Conservation (phyloP, 2,888 invertebrate genomes). For the Drosophila basisetae region DNA sequence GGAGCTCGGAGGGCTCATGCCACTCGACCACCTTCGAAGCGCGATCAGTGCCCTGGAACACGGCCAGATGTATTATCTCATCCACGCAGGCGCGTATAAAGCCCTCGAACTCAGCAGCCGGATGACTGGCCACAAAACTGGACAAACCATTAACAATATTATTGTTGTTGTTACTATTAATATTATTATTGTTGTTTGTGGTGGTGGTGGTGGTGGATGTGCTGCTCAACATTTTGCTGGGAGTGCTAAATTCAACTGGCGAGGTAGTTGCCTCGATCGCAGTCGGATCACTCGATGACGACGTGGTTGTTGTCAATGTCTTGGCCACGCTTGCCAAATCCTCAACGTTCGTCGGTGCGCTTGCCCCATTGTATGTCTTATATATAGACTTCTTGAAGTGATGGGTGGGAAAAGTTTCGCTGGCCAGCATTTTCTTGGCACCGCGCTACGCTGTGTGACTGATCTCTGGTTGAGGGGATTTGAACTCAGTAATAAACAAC, state of each 20-base stretch:
- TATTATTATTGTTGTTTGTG: conserved; percentile 13
- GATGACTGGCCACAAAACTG: conserved; percentile 86
- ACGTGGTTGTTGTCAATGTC: conserved; percentile 58
- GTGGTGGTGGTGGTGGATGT: conserved; percentile 12
- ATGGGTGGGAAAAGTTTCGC: conserved; percentile 75
- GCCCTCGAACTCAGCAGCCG: conserved; percentile 88
- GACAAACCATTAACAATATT: conserved; percentile 37
- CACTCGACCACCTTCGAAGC: conserved; percentile 92
- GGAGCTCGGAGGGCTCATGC: conserved; percentile 90
- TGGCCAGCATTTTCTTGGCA: conserved; percentile 81
- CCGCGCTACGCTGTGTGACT: conserved; percentile 14
- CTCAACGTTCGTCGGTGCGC: conserved; percentile 44
- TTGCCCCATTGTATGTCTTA: conserved; percentile 72
- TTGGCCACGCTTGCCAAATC: conserved; percentile 67
- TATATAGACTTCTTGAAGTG: conserved; percentile 81
- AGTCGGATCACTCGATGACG: conserved; percentile 62
- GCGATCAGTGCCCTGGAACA: conserved; percentile 91
- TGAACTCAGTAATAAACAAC: conserved; percentile 12
- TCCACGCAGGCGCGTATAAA: conserved; percentile 91
- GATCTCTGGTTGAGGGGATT: conserved; percentile 16
- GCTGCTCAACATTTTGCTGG: conserved; percentile 57
- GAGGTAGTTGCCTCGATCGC: conserved; percentile 24
- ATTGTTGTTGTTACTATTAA: conserved; percentile 28
- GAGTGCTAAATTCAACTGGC: conserved; percentile 51
- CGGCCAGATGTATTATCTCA: conserved; percentile 90